Evolutionary conservation across 2,113 vertebrate species (phyloP).

Genomic region (Bungarus multicinctus): DNA sequence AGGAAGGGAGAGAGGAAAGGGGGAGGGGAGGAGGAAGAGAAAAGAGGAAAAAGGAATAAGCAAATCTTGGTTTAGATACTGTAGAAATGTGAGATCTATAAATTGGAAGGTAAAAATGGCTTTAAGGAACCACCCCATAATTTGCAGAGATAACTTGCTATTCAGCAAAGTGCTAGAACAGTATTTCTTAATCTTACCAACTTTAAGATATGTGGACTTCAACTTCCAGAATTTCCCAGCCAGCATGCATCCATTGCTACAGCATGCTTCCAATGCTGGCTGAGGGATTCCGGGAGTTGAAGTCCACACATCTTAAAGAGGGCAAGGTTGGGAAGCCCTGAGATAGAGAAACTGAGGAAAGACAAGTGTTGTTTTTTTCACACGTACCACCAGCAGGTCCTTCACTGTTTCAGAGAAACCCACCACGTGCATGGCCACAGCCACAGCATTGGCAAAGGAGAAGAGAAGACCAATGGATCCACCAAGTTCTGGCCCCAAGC

Average conservation of each 20-base stretch:
- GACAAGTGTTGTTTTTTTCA: neutral
- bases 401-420: conserved; percentile 71
- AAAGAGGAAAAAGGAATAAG: neutral
- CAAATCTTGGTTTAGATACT: neutral
- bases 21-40: rapidly evolving
- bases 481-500: conserved; percentile 67
- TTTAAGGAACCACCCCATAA: neutral
- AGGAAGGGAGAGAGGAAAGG: too few species aligned
- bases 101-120: neutral
- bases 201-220: neutral
- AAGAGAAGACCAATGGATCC: conserved; percentile 70
- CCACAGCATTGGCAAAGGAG: conserved; percentile 70
- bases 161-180: neutral
- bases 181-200: neutral
- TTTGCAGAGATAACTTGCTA: neutral
- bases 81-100: neutral
- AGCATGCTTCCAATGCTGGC: neutral
- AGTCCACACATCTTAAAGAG: neutral
- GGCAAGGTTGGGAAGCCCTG: neutral
- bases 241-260: neutral
- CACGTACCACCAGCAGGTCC: conserved; percentile 63
- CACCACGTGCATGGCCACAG: conserved; percentile 67
- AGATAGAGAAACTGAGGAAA: neutral
- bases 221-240: neutral
- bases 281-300: neutral